Evolutionary conservation across 2,888 invertebrate genomes (phyloP), one percentile per base, ranked within the genome.

Genomic region (Herminia tarsipennalis): DNA sequence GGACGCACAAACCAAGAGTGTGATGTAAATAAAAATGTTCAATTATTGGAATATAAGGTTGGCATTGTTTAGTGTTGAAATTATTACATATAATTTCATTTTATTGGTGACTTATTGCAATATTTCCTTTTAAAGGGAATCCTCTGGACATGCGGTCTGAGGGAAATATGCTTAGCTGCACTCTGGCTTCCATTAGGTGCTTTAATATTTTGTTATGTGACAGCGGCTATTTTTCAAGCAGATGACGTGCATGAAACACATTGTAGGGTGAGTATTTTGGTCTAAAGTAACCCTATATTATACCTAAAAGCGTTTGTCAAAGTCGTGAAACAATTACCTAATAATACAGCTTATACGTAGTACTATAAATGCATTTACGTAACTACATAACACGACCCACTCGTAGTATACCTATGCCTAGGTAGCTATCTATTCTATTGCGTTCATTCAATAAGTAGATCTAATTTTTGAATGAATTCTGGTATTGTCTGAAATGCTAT

Each of bases 201-300:
- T 73, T 93, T 98, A 78, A 92, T 97, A 76, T 93, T 96, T 83
- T 98, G 98, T 92, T 97, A 98, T 86, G 92, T 96, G 80, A 96
- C 97, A 64, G 97, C 97, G 56, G 95, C 96, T 81, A 94, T 97
- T 81, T 98, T 97, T 90, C 97, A 97, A 90, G 95, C 95, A 88
- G 96, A 98, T 91, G 97, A 98, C 87, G 96, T 98, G 76, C 98
- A 98, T 79, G 98, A 98, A 93, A 98, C 98, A 64, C 97, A 98
- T 88, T 98, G 98, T 93, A 95, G 95, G 88, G 98, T 98, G 92
- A 94, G 95, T 93, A 53, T 52, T n/a, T 27, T 12, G n/a, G 28
- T 25, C 35, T 41, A 12, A 21, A 20, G 6, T 34, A 18, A 16
- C 21, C 6, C 9, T 29, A 2, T 1, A 9, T 10, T n/a, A 24